phyloP scores from a whole-genome alignment of 2,113 vertebrate genomes.

The Coracopsis vasa region DNA sequence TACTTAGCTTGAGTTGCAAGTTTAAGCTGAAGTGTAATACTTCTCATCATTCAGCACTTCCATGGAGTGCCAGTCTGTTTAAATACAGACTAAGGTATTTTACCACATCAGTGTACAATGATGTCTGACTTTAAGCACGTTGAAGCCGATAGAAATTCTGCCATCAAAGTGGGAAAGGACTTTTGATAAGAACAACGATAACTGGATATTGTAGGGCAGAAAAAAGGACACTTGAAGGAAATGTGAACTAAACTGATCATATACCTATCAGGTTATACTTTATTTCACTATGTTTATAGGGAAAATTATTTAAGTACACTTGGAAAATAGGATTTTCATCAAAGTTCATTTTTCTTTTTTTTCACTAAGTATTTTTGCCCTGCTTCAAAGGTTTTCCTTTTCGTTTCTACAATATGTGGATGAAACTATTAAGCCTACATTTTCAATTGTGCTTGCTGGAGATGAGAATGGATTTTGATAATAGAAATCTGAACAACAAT shows the following conservation, averaged over 20 bases:
- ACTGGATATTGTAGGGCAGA: not conserved
- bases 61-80: not conserved
- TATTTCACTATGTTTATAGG: not conserved
- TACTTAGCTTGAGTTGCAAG: not conserved
- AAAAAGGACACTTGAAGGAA: not conserved
- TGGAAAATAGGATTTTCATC: slow-evolving; percentile 7
- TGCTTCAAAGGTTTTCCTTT: slow-evolving; percentile 23
- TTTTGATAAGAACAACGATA: not conserved
- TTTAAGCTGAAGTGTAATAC: not conserved
- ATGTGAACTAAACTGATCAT: not conserved
- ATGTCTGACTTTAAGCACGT: not conserved
- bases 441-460: not conserved
- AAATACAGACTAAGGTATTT: not conserved
- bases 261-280: not conserved
- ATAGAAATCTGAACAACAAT: slow-evolving; percentile 31
- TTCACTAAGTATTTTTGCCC: not conserved
- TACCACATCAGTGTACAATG: not conserved
- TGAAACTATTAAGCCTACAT: not conserved
- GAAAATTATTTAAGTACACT: not conserved
- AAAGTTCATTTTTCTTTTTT: not conserved
- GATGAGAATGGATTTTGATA: slow-evolving; percentile 32
- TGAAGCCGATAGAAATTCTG: not conserved
- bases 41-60: not conserved
- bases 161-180: not conserved
- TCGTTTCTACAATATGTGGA: not conserved